Evolutionary conservation across 2,797 vertebrate genomes (phyloP).

Genomic region (Tauraco hartlaubi): DNA sequence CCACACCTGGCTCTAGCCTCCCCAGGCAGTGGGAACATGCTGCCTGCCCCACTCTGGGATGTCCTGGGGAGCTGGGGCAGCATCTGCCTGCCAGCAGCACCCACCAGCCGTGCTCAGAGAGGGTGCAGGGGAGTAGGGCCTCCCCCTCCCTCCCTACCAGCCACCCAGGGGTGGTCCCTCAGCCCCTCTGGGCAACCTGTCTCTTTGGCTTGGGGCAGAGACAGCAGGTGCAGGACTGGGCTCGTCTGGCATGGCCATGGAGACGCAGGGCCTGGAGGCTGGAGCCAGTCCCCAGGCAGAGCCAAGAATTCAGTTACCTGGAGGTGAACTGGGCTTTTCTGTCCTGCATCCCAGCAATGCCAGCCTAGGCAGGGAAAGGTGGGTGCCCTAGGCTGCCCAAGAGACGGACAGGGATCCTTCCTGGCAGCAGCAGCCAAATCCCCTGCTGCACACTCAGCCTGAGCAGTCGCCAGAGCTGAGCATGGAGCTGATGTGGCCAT

Average conservation of each 20-base stretch:
- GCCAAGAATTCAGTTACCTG: neutral
- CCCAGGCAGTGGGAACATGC: rapidly evolving
- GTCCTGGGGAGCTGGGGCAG: neutral
- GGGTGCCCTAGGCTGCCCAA: neutral
- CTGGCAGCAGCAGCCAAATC: rapidly evolving
- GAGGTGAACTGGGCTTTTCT: rapidly evolving
- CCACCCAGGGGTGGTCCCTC: neutral
- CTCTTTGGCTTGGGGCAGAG: neutral
- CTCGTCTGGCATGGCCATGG: rapidly evolving
- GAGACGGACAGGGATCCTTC: neutral
- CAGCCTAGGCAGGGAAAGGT: neutral
- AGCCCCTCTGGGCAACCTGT: rapidly evolving
- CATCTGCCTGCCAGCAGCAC: neutral
- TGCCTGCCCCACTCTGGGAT: rapidly evolving
- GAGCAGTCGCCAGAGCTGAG: neutral
- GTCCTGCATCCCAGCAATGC: rapidly evolving
- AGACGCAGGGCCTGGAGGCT: neutral
- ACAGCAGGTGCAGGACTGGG: neutral
- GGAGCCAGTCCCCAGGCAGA: rapidly evolving
- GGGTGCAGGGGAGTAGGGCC: neutral
- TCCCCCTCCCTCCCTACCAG: neutral
- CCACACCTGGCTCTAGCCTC: neutral
- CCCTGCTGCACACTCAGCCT: rapidly evolving
- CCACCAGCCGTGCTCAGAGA: rapidly evolving
- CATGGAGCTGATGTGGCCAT: neutral